Conservation (phyloP, 2,113 vertebrate species). For the Triplophysa tibetana region DNA sequence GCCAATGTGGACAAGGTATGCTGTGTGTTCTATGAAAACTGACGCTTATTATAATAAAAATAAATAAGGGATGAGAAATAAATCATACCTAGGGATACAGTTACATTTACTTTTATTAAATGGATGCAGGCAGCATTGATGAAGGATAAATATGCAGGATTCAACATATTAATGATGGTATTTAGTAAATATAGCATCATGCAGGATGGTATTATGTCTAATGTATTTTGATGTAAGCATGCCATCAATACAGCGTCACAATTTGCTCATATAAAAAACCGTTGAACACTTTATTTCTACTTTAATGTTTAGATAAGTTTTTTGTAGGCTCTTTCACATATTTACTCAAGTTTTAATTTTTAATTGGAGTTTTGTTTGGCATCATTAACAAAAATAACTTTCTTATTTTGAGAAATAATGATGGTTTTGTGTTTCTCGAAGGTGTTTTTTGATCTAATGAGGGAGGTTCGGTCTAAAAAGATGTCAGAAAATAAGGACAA, state of each 20-base stretch:
- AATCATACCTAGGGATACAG: too few relatives aligned
- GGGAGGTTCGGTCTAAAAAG: slow-evolving; percentile 95
- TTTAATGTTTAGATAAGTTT: neutral
- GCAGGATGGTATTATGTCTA: neutral
- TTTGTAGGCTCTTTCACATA: neutral
- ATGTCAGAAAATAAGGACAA: slow-evolving; percentile 98
- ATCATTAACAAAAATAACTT: neutral
- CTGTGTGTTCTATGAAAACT: neutral
- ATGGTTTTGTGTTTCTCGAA: slow-evolving; percentile 54
- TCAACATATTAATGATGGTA: neutral
- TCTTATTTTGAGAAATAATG: slow-evolving; percentile 6
- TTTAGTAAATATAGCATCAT: neutral
- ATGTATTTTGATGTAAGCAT: neutral
- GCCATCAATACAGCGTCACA: neutral
- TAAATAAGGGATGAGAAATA: too few relatives aligned
- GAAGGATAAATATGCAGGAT: neutral
- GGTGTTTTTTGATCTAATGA: slow-evolving; percentile 99
- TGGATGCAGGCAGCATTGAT: neutral
- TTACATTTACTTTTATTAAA: neutral
- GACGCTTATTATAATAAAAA: too few relatives aligned
- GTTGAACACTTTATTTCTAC: neutral
- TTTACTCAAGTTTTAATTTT: too few relatives aligned
- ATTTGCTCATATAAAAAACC: too few relatives aligned
- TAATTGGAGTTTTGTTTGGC: neutral
- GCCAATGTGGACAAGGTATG: slow-evolving; percentile 77